Base-by-base conservation (phyloP, 2,888 invertebrate species). In the Dasysyrphus tricinctus region DNA sequence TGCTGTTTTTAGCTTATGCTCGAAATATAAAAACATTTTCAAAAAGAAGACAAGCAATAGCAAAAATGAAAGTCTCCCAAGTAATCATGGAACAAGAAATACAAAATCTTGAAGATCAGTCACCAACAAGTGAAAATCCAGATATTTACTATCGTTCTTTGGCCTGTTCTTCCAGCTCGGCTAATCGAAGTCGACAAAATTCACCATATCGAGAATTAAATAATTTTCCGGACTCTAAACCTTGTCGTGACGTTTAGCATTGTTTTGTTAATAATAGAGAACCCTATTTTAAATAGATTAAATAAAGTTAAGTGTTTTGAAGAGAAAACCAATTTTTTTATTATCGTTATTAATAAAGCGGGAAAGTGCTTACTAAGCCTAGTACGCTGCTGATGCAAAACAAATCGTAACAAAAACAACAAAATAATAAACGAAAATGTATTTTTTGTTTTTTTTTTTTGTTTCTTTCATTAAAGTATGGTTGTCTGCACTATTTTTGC, bases 31-130 rank as follows among this genome's bases (percentile, higher is more conserved):
- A 67, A 54, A 54, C 34, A 9, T 69, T 69, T 51, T 69, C 51
- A 0, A 51, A 24, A 24, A 69, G n/a, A 69, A 37, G 69, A n/a
- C 69, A 69, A 39, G 37, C 39, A 5, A 24, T 69, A 24, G 24
- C 39, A 5, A 69, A 69, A 51, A 69, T 69, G 51, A 51, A 51
- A 8, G 19, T 69, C 24, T 51, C 49, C 0, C 51, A 69, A 39
- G 69, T 51, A 9, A 39, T 69, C 9, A 54, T 54, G 51, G 69
- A 69, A n/a, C 24, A 51, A n/a, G 51, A 69, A 69, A 19, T 69
- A 37, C 3, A 51, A 37, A 54, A 69, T 69, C 9, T 67, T 14
- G 67, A 67, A 19, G 67, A 67, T 29, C 29, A 47, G 6, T 9
- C 5, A 37, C 19, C 19, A 34, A 14, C n/a, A 0, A n/a, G n/a